Evolutionary conservation across 2,888 invertebrate genomes (phyloP).

Genomic region (Tenthredo distinguenda): DNA sequence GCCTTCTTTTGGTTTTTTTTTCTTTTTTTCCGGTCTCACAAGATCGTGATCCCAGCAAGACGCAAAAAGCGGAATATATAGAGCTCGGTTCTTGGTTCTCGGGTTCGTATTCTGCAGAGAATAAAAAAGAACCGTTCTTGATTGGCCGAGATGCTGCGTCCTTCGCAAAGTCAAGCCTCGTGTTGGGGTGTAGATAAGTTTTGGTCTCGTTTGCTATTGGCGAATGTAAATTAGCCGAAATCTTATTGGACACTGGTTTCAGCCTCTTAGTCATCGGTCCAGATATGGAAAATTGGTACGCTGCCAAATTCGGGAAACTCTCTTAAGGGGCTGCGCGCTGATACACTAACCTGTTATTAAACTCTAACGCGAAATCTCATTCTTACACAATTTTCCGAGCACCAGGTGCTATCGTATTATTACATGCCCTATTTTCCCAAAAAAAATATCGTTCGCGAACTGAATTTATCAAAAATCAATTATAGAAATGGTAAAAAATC

Average conservation of each 20-base stretch:
- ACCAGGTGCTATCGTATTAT: background rate
- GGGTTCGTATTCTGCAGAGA: constrained; percentile 12
- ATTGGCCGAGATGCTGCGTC: constrained; percentile 21
- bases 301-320: constrained; percentile 69
- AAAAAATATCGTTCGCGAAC: background rate
- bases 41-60: background rate
- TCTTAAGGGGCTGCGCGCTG: constrained; percentile 65
- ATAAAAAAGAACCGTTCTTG: background rate
- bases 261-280: constrained; percentile 47
- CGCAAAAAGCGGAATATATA: constrained; percentile 26
- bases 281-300: constrained; percentile 67
- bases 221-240: background rate
- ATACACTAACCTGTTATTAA: constrained; percentile 51
- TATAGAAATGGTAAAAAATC: too few relatives aligned
- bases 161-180: constrained; percentile 52
- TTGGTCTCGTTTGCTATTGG: constrained; percentile 54
- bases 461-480: too few relatives aligned
- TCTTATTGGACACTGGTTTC: constrained; percentile 15
- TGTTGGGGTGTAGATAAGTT: constrained; percentile 56
- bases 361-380: constrained; percentile 23
- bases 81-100: background rate
- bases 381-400: constrained; percentile 9
- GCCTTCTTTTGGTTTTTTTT: background rate
- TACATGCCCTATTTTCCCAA: constrained; percentile 62
- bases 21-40: background rate